Evolutionary conservation across 2,797 vertebrate species (phyloP).

Genomic region (Paramormyrops hopkinsi): DNA sequence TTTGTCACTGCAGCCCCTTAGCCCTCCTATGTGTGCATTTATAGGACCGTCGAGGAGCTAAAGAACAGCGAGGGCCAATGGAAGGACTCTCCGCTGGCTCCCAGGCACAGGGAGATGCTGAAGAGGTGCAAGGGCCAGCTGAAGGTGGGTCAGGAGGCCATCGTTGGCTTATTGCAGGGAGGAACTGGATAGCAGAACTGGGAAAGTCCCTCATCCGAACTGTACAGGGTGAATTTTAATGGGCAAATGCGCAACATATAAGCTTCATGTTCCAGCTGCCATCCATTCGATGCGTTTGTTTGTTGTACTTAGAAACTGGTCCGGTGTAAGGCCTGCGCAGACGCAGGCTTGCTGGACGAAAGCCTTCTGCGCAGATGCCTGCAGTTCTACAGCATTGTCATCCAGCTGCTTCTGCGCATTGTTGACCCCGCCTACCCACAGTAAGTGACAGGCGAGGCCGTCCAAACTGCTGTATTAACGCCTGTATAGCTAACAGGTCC

Average conservation of each 20-base stretch:
- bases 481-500: background rate
- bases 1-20: background rate
- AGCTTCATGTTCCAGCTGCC: background rate
- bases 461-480: background rate
- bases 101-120: constrained; percentile 92
- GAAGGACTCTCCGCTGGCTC: constrained; percentile 93
- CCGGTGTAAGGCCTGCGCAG: constrained; percentile 95
- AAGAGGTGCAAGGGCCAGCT: constrained; percentile 98
- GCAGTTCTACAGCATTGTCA: constrained; percentile 96
- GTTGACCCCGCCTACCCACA: constrained; percentile 88
- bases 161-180: background rate
- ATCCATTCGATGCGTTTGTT: background rate
- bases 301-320: constrained; percentile 80
- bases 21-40: constrained; percentile 11
- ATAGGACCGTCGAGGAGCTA: constrained; percentile 92
- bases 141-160: constrained; percentile 65
- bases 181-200: background rate
- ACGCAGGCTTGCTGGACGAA: constrained; percentile 93
- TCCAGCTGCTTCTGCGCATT: constrained; percentile 91
- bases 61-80: constrained; percentile 96
- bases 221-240: background rate
- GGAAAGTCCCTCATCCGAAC: background rate
- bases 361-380: constrained; percentile 92
- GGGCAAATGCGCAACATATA: background rate
- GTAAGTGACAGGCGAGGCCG: constrained; percentile 60